A percentile compares a stretch with the other conserved stretches of the same genome.
Conservation (phyloP, 2,113 vertebrate genomes). For the Lasiurus cinereus region DNA sequence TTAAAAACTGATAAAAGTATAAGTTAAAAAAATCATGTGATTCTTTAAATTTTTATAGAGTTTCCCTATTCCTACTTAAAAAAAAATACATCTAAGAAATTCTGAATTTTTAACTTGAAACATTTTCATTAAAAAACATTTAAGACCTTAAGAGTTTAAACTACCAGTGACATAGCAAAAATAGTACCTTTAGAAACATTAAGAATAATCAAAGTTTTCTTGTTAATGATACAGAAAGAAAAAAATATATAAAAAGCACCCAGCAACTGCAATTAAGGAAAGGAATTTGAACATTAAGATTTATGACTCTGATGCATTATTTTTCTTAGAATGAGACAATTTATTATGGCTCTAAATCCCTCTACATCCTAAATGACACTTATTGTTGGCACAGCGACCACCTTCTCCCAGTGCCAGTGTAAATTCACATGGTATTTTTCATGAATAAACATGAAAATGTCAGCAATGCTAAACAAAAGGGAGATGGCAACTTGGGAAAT, state of each 20-base stretch:
- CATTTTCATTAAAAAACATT: not conserved
- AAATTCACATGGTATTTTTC: constrained; percentile 60
- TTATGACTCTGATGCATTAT: constrained; percentile 45
- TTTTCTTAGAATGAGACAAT: constrained; percentile 36
- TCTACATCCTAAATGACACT: constrained; percentile 53
- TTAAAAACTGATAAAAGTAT: not conserved
- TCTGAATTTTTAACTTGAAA: not conserved
- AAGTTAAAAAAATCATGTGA: not conserved
- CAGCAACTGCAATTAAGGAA: not conserved
- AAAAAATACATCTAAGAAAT: not conserved
- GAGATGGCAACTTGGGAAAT: constrained; percentile 50
- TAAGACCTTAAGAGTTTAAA: not conserved
- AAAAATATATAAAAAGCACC: not conserved
- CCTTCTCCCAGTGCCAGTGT: constrained; percentile 17
- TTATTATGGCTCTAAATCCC: constrained; percentile 51
- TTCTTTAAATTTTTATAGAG: not conserved
- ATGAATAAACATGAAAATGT: constrained; percentile 69
- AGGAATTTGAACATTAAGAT: constrained; percentile 34
- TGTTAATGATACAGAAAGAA: not conserved
- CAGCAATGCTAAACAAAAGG: constrained; percentile 62
- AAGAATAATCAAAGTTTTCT: constrained; percentile 37
- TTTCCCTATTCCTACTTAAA: not conserved
- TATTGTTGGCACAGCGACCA: not conserved
- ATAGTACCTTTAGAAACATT: not conserved
- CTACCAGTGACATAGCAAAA: not conserved